Evolutionary conservation across 2,113 vertebrate species (phyloP), one percentile per base, ranked within the genome.

Genomic region (Pleuronectes platessa): DNA sequence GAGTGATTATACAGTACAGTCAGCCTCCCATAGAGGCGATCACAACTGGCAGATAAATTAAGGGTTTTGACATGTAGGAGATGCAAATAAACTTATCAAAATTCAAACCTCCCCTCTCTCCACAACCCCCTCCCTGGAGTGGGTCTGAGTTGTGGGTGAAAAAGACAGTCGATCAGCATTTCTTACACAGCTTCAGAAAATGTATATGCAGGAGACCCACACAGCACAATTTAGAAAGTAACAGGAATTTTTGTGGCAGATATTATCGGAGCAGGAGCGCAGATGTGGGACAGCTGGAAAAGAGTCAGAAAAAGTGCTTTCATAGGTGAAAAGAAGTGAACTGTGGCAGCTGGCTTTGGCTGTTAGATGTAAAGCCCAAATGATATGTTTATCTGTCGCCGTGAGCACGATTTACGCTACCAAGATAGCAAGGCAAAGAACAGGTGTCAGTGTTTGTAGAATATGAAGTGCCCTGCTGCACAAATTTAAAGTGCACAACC

Each of bases 31-130:
- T 74, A 86, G 86, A 87, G 71, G 71, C 79, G 15, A 87, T 90
- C 83, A 89, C 84, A 90, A 72, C 58, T 59, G 76, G 83, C 79
- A 79, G 84, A 89, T 90, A 86, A 88, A 90, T 91, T 79, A 90
- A 74, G 77, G 67, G 60, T 84, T 88, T 76, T 74, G 82, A 86
- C 86, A 76, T 67, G 81, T 60, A 37, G 7, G 35, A 82, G 88
- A 90, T 88, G 87, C 79, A 88, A 92, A 92, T 89, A 78, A 71
- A 88, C 82, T 78, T 59, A 88, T 92, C 86, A 89, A 90, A 85
- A 92, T 92, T 84, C 89, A 75, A 74, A 66, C 59, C 74, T 65
- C 35, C 45, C 49, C 70, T 73, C 45, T 24, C 54, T 61, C 62
- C 47, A 55, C 65, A 7, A 11, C 49, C 53, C 63, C 27, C 5